phyloP scores from a whole-genome alignment of 2,888 invertebrate species.

The Cephus pygmeus region DNA sequence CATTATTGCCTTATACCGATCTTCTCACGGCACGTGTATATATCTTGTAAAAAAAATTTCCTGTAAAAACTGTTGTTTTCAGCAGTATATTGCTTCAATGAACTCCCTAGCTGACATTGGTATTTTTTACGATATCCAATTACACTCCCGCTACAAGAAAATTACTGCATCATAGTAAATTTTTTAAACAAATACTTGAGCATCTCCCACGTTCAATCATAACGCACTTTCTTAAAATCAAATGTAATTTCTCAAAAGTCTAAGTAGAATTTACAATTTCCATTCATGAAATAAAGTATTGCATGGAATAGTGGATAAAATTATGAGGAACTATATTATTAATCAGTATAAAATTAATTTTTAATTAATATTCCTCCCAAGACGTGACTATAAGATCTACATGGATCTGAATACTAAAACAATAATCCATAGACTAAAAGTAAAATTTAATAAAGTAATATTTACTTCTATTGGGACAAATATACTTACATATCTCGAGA shows the following conservation, averaged over 20 bases:
- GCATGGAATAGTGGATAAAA: not conserved
- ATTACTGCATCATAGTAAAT: not conserved
- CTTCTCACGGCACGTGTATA: not conserved
- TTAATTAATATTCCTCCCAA: not conserved
- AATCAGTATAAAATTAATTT: not conserved
- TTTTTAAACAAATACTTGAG: not conserved
- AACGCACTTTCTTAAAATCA: not conserved
- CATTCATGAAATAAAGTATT: not conserved
- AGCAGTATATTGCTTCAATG: not conserved
- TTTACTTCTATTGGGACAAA: conserved; percentile 5
- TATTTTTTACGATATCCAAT: not conserved
- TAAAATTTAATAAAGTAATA: not conserved
- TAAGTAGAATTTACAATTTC: not conserved
- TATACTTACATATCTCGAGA: not conserved
- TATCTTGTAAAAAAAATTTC: not conserved
- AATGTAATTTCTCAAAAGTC: not conserved
- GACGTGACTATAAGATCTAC: not conserved
- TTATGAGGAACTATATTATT: not conserved
- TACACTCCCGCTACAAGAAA: not conserved
- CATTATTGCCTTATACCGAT: not conserved
- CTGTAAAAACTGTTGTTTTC: not conserved
- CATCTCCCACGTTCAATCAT: not conserved
- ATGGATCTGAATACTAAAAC: not conserved
- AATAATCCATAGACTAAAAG: not conserved
- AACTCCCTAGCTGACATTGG: not conserved